Evolutionary conservation across 1,140 invertebrate genomes (phyloP), one percentile per base, ranked within the genome.

Genomic region (Heterodera schachtii): DNA sequence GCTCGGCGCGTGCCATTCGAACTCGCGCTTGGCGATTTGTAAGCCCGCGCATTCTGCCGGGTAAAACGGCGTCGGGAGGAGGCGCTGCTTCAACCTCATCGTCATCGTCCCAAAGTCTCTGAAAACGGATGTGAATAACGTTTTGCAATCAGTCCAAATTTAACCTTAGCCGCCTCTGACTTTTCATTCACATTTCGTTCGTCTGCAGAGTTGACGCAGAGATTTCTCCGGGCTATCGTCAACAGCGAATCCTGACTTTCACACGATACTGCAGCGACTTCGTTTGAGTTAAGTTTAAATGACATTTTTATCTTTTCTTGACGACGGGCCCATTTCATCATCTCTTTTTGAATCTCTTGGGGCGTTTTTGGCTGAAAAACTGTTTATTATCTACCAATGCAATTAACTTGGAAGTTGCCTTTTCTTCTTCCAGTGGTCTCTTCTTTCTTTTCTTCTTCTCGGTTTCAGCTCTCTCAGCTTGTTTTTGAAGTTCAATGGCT

Each of bases 291-390:
- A 43, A 87, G 82, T 16, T 92, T 92, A 43, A 90, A 93, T 81
- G 93, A 94, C 86, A 98, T 95, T 91, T 98, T 98, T 91, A 96
- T 96, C 88, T 98, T 96, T 91, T 98, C 98, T 76, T 98, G 91
- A 7, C 95, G 96, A 89, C 98, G 96, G 0, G 97, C 97, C 97
- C 97, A 99, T 87, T 94, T 93, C 86, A 95, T 94, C 95, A 96
- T 96, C 87, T 96, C 93, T 91, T 98, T 98, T 0, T 96, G 96
- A 86, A 98, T 98, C 91, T 97, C 97, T 89, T 98, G 97, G 1
- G 97, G 97, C 19, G 97, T 95, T 91, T 97, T 98, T 0, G 96
- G 95, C 92, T 98, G 96, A 85, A 84, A 31, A 31, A 31, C 31
- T 31, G 31, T 31, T 31, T 31, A 31, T 31, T 31, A 31, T 31